These are phyloP conservation scores for Columbina picui DNA, from an alignment of 2,113 vertebrate species.

Conservation along the genomic window DNA sequence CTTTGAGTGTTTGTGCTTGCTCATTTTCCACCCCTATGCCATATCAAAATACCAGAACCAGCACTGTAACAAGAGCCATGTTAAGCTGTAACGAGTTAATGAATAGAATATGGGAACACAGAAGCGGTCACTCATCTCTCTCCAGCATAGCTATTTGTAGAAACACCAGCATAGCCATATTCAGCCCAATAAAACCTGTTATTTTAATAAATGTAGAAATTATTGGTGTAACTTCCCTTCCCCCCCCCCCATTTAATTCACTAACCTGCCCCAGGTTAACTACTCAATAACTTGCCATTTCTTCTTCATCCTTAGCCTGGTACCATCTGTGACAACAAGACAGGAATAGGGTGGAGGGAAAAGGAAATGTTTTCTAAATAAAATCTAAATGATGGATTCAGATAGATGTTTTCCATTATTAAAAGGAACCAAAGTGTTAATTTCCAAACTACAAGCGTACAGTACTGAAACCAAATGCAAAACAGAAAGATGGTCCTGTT, in stretches of 20 bases:
- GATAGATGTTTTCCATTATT: neutral
- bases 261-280: neutral
- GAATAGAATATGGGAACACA: neutral
- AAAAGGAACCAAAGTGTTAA: neutral
- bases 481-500: neutral
- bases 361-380: slow-evolving; percentile 7
- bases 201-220: slow-evolving; percentile 13
- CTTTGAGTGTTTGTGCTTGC: neutral
- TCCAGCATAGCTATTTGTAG: neutral
- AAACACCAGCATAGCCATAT: neutral
- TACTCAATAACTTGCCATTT: neutral
- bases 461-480: neutral
- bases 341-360: neutral
- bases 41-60: neutral
- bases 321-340: neutral
- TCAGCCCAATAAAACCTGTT: slow-evolving; percentile 16
- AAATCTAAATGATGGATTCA: neutral
- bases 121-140: neutral
- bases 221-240: neutral
- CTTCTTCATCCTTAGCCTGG: neutral
- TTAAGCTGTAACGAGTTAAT: neutral
- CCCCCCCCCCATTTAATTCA: neutral
- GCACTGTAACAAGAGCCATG: neutral
- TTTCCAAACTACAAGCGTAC: neutral
- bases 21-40: neutral